These are phyloP conservation scores for Pterostichus madidus DNA, from an alignment of 2,888 invertebrate species.

Conservation along the genomic window DNA sequence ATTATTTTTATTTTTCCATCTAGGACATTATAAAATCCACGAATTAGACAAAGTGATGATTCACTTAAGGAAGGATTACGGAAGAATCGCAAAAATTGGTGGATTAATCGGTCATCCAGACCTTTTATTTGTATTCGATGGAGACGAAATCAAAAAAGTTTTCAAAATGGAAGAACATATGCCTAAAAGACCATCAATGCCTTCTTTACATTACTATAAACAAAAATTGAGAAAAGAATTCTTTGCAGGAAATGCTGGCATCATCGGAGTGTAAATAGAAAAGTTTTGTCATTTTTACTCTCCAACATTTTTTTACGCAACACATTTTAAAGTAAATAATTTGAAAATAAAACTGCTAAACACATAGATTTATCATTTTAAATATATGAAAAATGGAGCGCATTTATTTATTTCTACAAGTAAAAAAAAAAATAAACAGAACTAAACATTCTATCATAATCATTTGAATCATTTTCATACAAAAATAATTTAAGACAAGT, in stretches of 20 bases:
- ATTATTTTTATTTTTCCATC: background rate
- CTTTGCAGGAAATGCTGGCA: conserved; percentile 85
- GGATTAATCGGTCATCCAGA: conserved; percentile 88
- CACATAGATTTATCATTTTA: too few species aligned
- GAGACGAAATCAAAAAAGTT: conserved; percentile 85
- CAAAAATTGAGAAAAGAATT: conserved; percentile 84
- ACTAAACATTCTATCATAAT: too few species aligned
- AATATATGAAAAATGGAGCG: too few species aligned
- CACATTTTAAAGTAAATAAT: too few species aligned
- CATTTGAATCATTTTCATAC: too few species aligned
- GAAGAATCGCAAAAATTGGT: conserved; percentile 83
- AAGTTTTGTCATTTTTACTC: conserved; percentile 57
- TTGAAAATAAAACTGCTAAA: too few species aligned
- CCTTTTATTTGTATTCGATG: conserved; percentile 86
- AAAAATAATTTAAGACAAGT: too few species aligned
- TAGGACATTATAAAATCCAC: conserved; percentile 81
- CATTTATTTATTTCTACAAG: too few species aligned
- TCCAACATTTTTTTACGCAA: background rate
- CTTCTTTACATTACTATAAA: conserved; percentile 86
- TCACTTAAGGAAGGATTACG: conserved; percentile 80
- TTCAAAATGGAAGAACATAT: conserved; percentile 85
- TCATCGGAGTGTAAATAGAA: conserved; percentile 86
- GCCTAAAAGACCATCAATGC: conserved; percentile 87
- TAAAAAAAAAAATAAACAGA: too few species aligned
- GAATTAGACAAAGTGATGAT: conserved; percentile 81